Base-by-base conservation (phyloP, 1,140 invertebrate genomes). In the Panonychus citri region DNA sequence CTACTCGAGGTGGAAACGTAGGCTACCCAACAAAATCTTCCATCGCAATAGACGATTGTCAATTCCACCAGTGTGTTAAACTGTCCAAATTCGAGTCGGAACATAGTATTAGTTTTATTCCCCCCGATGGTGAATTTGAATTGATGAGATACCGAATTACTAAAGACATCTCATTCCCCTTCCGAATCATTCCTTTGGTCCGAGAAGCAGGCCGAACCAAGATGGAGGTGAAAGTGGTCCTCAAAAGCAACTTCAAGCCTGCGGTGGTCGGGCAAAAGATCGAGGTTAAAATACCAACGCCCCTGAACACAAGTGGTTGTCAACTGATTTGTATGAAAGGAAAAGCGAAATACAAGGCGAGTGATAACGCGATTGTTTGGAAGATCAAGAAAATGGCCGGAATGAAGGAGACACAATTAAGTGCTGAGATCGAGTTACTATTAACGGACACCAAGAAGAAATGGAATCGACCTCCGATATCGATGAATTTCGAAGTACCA, bases 351-450 rank as follows among this genome's bases (percentile, higher is more conserved):
- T 99, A 99, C 69, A 99, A 99, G 72, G 87, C 95, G 7, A 95
- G 91, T 1, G 95, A 99, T 71, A 99, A 99, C 71, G 94, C 94
- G 27, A 99, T 99, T 66, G 93, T 98, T 28, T 99, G 95, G 95
- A 98, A 98, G 67, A 98, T 99, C 58, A 99, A 99, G 69, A 78
- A 94, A 49, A 98, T 99, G 91, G 93, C 90, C 5, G 95, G 95
- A 15, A 97, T 99, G 93, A 99, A 99, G 68, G 95, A 99, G 68
- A 97, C 93, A 1, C 95, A 99, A 68, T 73, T 99, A 15, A 98
- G 93, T 24, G 95, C 95, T 0, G 95, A 99, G 74, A 98, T 99
- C 57, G 95, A 99, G 70, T 73, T 99, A n/a, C 73, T 99, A 30
- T 90, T 94, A 70, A 98, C 95, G 4, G 90, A 94, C 66, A 89